A percentile compares a stretch with the other conserved stretches of the same genome.
These are phyloP conservation scores for Plectropomus leopardus DNA, from an alignment of 2,113 vertebrate species.

Conservation along the genomic window DNA sequence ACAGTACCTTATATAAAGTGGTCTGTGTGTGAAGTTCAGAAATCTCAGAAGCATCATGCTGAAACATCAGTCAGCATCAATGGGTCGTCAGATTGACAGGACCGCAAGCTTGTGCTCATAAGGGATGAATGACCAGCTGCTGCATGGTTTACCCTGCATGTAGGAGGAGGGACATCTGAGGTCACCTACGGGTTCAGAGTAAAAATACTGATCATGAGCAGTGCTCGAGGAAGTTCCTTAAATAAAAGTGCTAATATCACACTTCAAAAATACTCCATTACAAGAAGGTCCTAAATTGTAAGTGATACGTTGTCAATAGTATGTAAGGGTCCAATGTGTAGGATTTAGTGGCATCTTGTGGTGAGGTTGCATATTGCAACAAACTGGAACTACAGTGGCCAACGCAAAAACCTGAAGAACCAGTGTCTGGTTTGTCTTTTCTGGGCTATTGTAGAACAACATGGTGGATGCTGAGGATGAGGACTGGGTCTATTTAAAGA, in stretches of 20 bases:
- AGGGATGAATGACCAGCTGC: conserved; percentile 69
- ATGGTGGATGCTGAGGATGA: no score
- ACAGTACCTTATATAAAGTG: conserved; percentile 3
- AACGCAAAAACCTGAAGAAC: no score
- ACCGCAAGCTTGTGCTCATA: conserved; percentile 58
- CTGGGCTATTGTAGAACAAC: no score
- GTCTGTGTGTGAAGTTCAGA: conserved; percentile 33
- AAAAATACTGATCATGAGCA: conserved; percentile 35
- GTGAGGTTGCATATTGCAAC: no score
- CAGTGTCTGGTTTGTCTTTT: no score
- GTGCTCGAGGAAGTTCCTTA: neutral
- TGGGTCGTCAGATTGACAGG: conserved; percentile 59
- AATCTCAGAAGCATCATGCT: conserved; percentile 14
- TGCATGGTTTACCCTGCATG: conserved; percentile 45
- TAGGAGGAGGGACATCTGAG: conserved; percentile 36
- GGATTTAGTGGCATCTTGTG: no score
- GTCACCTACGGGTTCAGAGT: conserved; percentile 11
- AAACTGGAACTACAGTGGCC: no score
- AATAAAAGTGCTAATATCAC: neutral
- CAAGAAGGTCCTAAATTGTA: neutral
- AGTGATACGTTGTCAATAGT: no score
- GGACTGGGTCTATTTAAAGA: no score
- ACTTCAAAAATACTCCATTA: neutral
- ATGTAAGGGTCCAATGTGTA: no score
- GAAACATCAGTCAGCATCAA: conserved; percentile 47